Base-by-base conservation (phyloP, 2,888 invertebrate genomes). In the Carterocephalus palaemon region DNA sequence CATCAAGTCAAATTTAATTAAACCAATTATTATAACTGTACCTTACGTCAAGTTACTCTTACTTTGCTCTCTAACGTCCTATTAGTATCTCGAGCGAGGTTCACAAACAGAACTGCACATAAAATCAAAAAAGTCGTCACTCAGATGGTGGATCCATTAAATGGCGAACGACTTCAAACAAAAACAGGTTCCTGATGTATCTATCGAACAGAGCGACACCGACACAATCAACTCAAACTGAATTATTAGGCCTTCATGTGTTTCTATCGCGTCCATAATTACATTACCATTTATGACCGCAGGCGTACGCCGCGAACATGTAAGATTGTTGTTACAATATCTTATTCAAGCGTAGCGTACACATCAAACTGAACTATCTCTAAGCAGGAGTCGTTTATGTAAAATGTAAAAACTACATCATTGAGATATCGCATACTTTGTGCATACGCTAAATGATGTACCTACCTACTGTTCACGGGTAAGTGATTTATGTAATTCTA, bases 341-440 rank as follows among this genome's bases (percentile, higher is more conserved):
- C 49, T 58, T 51, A 56, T 56, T 31, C 22, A 51, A 51, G 58
- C 53, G 53, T 54, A 48, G 39, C 54, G 15, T 31, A 59, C 60
- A 54, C 65, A 63, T 66, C 59, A 64, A 65, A 56, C 59, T 60
- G n/a, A n/a, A n/a, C n/a, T n/a, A n/a, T n/a, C n/a, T n/a, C n/a
- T n/a, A n/a, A n/a, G n/a, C n/a, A n/a, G n/a, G n/a, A n/a, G n/a
- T n/a, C n/a, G n/a, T n/a, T n/a, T n/a, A n/a, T n/a, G n/a, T n/a
- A n/a, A n/a, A n/a, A n/a, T 49, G 47, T 47, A 12, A 20, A 19
- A 20, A 19, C 12, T 20, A n/a, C 24, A 4, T 24, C 4, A 24
- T n/a, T n/a, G n/a, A n/a, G n/a, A n/a, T n/a, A n/a, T n/a, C n/a
- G n/a, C n/a, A n/a, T n/a, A n/a, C n/a, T n/a, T n/a, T n/a, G n/a